Conservation (phyloP, 2,113 vertebrate genomes). For the Dipodomys merriami region DNA sequence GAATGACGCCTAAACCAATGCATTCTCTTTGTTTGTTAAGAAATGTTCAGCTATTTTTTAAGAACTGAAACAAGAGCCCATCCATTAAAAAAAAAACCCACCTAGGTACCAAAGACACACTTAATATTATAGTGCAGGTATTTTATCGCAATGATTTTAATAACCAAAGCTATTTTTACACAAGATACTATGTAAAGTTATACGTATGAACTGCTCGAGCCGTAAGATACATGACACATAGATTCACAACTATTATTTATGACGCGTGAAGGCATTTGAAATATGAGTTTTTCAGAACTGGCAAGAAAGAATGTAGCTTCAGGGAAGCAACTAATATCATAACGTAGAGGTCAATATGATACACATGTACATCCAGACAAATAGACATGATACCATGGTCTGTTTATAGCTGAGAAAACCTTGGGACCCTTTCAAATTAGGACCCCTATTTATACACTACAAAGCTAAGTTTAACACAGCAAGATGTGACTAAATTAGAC, state of each 20-base stretch:
- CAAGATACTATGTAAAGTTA: conserved; percentile 89
- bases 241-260: conserved; percentile 86
- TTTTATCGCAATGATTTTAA: conserved; percentile 92
- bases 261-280: conserved; percentile 83
- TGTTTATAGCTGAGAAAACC: conserved; percentile 26
- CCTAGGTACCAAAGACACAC: conserved; percentile 90
- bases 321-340: conserved; percentile 70
- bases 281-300: conserved; percentile 78
- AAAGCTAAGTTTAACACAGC: conserved; percentile 29
- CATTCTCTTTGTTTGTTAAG: conserved; percentile 98
- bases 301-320: conserved; percentile 85
- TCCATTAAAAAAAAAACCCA: conserved; percentile 83
- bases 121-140: conserved; percentile 89
- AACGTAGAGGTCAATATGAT: neutral
- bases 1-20: conserved; percentile 91
- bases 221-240: conserved; percentile 83
- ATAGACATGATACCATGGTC: neutral
- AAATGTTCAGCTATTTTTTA: conserved; percentile 86
- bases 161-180: conserved; percentile 92
- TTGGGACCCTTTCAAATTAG: neutral
- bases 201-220: conserved; percentile 88
- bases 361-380: neutral
- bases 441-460: neutral
- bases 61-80: conserved; percentile 85
- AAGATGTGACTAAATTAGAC: conserved; percentile 35